Base-by-base conservation (phyloP, 2,113 vertebrate species). In the Clinocottus analis region DNA sequence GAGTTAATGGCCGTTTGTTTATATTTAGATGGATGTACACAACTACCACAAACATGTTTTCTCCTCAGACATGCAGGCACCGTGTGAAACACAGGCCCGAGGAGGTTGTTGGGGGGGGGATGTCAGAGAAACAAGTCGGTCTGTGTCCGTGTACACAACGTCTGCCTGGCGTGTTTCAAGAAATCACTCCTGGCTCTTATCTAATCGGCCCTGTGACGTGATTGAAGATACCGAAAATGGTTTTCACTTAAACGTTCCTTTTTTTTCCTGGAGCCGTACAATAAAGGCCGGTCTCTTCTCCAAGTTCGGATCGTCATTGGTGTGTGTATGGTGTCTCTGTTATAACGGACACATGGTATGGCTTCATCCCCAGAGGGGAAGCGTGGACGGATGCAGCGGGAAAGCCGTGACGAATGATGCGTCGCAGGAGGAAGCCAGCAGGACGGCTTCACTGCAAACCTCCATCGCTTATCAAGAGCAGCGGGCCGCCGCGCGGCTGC, bases 61-160 rank as follows among this genome's bases (percentile, higher is more conserved):
- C 33, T 11, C 33, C 58, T 11, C 25, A 43, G 55, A n/a, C 7
- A 25, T 56, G 53, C 53, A 60, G 14, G n/a, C 33, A 19, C 51
- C 29, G 1, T 75, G 1, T 71, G 66, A 41, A 23, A 58, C 13
- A 49, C 8, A 21, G 62, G 53, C 79, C 68, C 0, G n/a, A 65
- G 51, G 66, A 29, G 14, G 29, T 49, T 67, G 25, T 39, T 72
- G 29, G 59, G 74, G 17, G 29, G 59, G 74, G 17, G 66, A 55
- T 25, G 63, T 19, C 13, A 71, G 64, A 49, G 25, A 41, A 69
- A 68, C 23, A n/a, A n/a, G n/a, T n/a, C n/a, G n/a, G 5, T 58
- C 13, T 56, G 37, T 39, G 37, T 63, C 6, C 68, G 53, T 45
- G 10, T 39, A 9, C 59, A 33, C 29, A 4, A 37, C 11, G 10